Base-by-base conservation (phyloP, 2,888 invertebrate genomes). In the Cataglyphis livida region DNA sequence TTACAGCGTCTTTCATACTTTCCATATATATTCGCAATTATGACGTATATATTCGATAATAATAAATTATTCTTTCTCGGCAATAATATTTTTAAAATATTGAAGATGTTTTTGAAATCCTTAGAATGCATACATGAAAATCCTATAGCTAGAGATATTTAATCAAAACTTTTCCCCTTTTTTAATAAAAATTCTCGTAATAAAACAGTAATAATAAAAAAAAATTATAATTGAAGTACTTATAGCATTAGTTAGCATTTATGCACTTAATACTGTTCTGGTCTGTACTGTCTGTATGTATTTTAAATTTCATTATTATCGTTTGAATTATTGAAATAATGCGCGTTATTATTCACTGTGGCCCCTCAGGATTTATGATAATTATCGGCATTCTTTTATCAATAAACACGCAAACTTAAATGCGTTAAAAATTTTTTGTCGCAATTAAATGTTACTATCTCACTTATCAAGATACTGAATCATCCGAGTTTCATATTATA, bases 381-480 rank as follows among this genome's bases (percentile, higher is more conserved):
- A 68, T 64, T 82, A 87, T 84, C 82, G 61, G 62, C 65, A 78
- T 79, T 61, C 59, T 21, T 65, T 70, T 64, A 54, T 64, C 54
- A 81, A 79, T 84, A 85, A 87, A 85, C 88, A 87, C 83, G 79
- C 85, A 41, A 85, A 81, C 81, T 65, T 25, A 41, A 28, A 28
- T 28, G 28, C 73, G 73, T 87, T 83, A 79, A 87, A 64, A 84
- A 73, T 68, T 81, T 82, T 85, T 10, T 66, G 35, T 85, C 62
- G 78, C 62, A 54, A 64, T 59, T 81, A 64, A 70, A 44, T 81
- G 44, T 65, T 84, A 79, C 65, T 89, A 64, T 84, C 68, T 68
- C 83, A 84, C 83, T 85, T 86, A 78, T 86, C 70, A 9, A 83
- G 25, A 32, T 73, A 59, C 89, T 92, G 89, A 92, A 88, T 92